These are phyloP conservation scores for Periphyllus acericola DNA, from an alignment of 2,888 invertebrate species.

Conservation along the genomic window DNA sequence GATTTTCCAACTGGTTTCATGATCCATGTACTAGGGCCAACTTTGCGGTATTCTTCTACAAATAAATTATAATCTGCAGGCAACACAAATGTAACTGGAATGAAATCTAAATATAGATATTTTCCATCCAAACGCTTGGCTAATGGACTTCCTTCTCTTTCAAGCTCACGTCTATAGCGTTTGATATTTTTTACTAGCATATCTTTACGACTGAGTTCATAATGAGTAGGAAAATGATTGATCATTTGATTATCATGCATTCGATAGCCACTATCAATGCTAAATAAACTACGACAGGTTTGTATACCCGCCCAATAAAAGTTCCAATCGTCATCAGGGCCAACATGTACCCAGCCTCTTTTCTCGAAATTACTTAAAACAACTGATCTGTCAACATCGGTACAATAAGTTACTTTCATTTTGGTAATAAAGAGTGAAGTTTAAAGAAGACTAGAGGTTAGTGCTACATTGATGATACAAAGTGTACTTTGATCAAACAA, in stretches of 20 bases:
- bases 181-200: slow-evolving; percentile 95
- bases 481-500: slow-evolving; percentile 35
- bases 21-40: slow-evolving; percentile 95
- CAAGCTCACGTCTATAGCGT: slow-evolving; percentile 90
- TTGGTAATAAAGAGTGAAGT: background rate
- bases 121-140: slow-evolving; percentile 84
- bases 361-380: slow-evolving; percentile 91
- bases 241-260: slow-evolving; percentile 93
- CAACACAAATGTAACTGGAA: slow-evolving; percentile 91
- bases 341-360: slow-evolving; percentile 88
- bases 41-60: slow-evolving; percentile 94
- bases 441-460: background rate
- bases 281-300: slow-evolving; percentile 90
- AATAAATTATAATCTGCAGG: slow-evolving; percentile 95
- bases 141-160: slow-evolving; percentile 86
- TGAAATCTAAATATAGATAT: slow-evolving; percentile 87
- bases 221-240: slow-evolving; percentile 96
- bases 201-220: slow-evolving; percentile 95
- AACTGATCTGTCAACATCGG: slow-evolving; percentile 94
- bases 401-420: slow-evolving; percentile 71
- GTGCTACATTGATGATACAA: background rate
- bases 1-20: slow-evolving; percentile 98
- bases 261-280: slow-evolving; percentile 90
- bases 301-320: slow-evolving; percentile 93
- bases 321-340: slow-evolving; percentile 94